Evolutionary conservation across 2,888 invertebrate genomes (phyloP), one percentile per base, ranked within the genome.

Genomic region (Chrysolina americana): DNA sequence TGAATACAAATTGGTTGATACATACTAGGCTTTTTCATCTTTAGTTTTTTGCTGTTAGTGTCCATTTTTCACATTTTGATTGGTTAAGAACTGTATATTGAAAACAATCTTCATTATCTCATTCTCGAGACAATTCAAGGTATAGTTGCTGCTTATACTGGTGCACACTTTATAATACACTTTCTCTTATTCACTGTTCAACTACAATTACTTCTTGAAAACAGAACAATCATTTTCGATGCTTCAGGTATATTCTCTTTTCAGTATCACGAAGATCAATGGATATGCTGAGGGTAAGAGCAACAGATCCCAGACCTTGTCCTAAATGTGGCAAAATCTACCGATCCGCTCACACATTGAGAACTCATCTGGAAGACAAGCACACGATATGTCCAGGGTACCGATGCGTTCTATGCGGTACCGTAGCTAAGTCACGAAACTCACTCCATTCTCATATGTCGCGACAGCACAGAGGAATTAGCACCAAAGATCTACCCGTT

Each of bases 361-460:
- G 96, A 79, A 97, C 97, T 41, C 97, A 97, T 88, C 91, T 97
- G 78, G 97, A 97, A 88, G 97, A 97, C 87, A 97, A 97, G 86
- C 97, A 97, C 88, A 97, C 97, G 47, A 93, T 96, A 83, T 97
- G 97, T 86, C 96, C 96, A 0, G 97, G 97, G 68, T 97, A 96
- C 86, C 92, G 97, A 68, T 97, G 97, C 88, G 96, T 96, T 2
- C 90, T 97, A 1, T 97, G 97, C 88, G 96, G 97, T 76, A 97
- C 97, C 0, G 96, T 97, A 74, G 97, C 97, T 62, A 97, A 97
- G 88, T 96, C 96, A 0, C 92, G 97, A 80, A 97, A 97, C 89
- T 96, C 96, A 0, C 90, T 97, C 70, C 97, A 97, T 89, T 96
- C 96, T 73, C 97, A 97, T 89, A 97, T 97, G 97, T 96, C 95